A percentile compares a stretch with the other conserved stretches of the same genome.
Conservation (phyloP, 2,888 invertebrate genomes). For the Drosophila affinis region DNA sequence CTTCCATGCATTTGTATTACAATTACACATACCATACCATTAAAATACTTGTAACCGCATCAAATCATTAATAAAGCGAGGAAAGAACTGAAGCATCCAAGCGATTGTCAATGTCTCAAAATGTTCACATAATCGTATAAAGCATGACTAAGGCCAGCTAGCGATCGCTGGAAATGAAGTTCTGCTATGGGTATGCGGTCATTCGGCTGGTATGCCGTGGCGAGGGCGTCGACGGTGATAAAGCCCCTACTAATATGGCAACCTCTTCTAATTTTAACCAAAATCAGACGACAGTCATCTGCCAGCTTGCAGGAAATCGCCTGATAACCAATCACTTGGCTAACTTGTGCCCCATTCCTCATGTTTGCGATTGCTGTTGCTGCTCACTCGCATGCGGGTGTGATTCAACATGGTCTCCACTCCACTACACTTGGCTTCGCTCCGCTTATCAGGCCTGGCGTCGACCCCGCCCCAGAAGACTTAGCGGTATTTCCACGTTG, state of each 20-base stretch:
- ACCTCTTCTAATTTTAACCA: constrained; percentile 19
- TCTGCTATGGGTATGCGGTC: constrained; percentile 21
- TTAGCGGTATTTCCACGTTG: constrained; percentile 34
- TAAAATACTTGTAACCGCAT: constrained; percentile 69
- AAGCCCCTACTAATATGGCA: constrained; percentile 41
- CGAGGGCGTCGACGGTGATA: constrained; percentile 32
- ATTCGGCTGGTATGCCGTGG: constrained; percentile 23
- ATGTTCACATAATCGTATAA: background rate
- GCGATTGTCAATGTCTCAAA: background rate
- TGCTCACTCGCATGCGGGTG: constrained; percentile 20
- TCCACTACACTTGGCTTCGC: constrained; percentile 4
- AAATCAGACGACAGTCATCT: constrained; percentile 26
- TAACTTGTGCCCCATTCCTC: constrained; percentile 1
- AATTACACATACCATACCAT: constrained; percentile 41
- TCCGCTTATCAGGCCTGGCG: constrained; percentile 48
- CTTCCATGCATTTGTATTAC: constrained; percentile 48
- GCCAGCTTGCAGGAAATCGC: constrained; percentile 50
- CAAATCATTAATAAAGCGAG: constrained; percentile 58
- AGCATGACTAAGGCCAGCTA: constrained; percentile 14
- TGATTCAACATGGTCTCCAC: constrained; percentile 23
- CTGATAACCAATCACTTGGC: constrained; percentile 48
- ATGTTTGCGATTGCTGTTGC: constrained; percentile 13
- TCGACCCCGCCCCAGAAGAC: constrained; percentile 28
- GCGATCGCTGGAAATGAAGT: constrained; percentile 8
- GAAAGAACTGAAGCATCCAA: constrained; percentile 64